These are phyloP conservation scores for Drosophila setifemur DNA, from an alignment of 1,140 invertebrate genomes.

Conservation along the genomic window DNA sequence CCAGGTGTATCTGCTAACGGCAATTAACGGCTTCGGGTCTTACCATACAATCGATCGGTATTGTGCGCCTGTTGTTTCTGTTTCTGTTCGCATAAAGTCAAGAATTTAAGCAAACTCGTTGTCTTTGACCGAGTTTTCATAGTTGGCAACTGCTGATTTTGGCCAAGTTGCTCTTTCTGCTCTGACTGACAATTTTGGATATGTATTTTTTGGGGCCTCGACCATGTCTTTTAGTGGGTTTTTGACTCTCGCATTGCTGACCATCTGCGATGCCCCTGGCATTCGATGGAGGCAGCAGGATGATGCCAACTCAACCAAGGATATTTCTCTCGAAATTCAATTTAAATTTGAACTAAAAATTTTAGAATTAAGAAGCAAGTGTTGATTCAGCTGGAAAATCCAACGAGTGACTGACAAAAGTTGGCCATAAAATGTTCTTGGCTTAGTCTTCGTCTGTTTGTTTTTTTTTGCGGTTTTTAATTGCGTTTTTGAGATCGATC, in stretches of 20 bases:
- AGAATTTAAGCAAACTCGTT: slow-evolving; percentile 67
- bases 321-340: not conserved
- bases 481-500: slow-evolving; percentile 10
- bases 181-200: slow-evolving; percentile 16
- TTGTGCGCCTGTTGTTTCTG: slow-evolving; percentile 17
- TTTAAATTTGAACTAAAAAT: not conserved
- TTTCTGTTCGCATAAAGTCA: slow-evolving; percentile 48
- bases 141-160: slow-evolving; percentile 31
- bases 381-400: slow-evolving; percentile 14
- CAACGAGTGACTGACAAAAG: slow-evolving; percentile 26
- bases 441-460: not conserved
- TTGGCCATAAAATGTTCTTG: slow-evolving; percentile 22
- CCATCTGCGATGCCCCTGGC: slow-evolving; percentile 7
- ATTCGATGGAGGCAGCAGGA: not conserved
- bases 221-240: slow-evolving; percentile 14
- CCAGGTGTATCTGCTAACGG: slow-evolving; percentile 48
- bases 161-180: slow-evolving; percentile 30
- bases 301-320: no score
- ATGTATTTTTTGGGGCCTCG: slow-evolving; percentile 18
- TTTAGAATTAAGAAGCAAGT: not conserved
- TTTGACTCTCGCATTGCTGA: slow-evolving; percentile 10
- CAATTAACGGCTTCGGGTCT: slow-evolving; percentile 50
- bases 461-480: not conserved
- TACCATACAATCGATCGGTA: slow-evolving; percentile 46
- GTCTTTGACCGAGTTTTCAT: slow-evolving; percentile 70